phyloP scores from a whole-genome alignment of 2,888 invertebrate genomes.

The Lasioglossum oenotherae region DNA sequence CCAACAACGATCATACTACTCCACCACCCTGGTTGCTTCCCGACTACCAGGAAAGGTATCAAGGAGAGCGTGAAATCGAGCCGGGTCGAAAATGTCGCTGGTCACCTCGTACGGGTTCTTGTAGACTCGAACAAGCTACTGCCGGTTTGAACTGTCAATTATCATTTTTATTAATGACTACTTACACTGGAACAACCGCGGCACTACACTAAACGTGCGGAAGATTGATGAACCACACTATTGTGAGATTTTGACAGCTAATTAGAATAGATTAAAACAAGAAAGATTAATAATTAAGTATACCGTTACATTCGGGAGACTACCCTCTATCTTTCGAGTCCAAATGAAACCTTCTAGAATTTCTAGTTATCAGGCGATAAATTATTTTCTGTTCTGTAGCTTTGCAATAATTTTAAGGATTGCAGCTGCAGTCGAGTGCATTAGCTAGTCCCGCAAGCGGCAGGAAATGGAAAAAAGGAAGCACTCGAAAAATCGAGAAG shows the following conservation, averaged over 20 bases:
- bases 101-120: neutral
- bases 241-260: neutral
- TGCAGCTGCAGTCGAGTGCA: too few species aligned
- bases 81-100: constrained; percentile 41
- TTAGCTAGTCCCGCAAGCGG: neutral
- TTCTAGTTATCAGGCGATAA: neutral
- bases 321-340: neutral
- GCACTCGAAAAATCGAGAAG: neutral
- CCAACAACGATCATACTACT: constrained; percentile 47
- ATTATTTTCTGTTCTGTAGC: neutral
- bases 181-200: neutral
- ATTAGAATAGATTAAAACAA: neutral
- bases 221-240: neutral
- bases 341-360: neutral
- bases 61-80: constrained; percentile 20
- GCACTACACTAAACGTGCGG: neutral
- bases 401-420: too few species aligned
- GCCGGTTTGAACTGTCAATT: neutral
- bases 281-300: neutral
- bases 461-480: neutral
- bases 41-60: neutral
- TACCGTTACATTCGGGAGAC: neutral
- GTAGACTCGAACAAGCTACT: neutral
- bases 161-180: neutral
- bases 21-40: constrained; percentile 34